Evolutionary conservation across 2,888 invertebrate genomes (phyloP).

Genomic region (Metacarcinus magister): DNA sequence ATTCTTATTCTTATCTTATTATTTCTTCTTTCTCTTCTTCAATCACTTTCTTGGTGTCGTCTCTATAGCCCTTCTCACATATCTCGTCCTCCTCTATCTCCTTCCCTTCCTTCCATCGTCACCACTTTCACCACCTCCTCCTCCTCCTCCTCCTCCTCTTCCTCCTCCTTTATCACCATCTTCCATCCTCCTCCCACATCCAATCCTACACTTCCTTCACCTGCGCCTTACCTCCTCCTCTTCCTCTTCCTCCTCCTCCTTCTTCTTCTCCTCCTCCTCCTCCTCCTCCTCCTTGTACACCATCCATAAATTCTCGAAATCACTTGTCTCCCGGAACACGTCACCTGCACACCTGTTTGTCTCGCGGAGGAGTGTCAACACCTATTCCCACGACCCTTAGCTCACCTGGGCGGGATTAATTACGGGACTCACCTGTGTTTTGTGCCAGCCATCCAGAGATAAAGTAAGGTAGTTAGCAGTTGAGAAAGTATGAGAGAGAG

Average conservation of each 20-base stretch:
- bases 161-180: not conserved
- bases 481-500: not conserved
- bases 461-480: not conserved
- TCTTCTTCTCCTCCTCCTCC: not conserved
- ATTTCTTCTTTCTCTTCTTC: no score
- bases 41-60: no score
- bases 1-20: no score
- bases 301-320: not conserved
- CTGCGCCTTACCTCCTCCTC: not conserved
- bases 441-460: not conserved
- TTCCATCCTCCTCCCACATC: no score
- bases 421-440: not conserved
- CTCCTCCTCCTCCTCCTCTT: no score
- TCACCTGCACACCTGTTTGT: constrained; percentile 26
- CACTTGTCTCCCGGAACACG: not conserved
- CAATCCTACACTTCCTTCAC: not conserved
- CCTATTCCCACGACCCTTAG: not conserved
- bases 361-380: not conserved
- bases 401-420: no score
- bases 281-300: no score
- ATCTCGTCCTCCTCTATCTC: no score
- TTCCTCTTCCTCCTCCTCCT: not conserved
- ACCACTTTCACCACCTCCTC: not conserved
- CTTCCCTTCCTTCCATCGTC: not conserved
- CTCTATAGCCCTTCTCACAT: no score